phyloP scores from a whole-genome alignment of 2,888 invertebrate species.

The Yponomeuta cagnagella region DNA sequence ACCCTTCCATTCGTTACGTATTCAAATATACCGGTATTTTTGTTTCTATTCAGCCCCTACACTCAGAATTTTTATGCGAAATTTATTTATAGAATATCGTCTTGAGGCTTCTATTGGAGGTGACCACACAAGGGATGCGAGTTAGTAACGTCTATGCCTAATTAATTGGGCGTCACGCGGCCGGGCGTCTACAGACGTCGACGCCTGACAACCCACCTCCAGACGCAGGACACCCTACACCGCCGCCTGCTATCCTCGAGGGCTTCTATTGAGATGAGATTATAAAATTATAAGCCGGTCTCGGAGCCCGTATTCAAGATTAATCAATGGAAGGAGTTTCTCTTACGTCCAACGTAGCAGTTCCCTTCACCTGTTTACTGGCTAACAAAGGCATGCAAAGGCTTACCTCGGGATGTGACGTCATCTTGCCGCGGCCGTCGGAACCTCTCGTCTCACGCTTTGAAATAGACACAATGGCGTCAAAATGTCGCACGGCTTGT shows the following conservation, averaged over 20 bases:
- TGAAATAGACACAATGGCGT: slow-evolving; percentile 16
- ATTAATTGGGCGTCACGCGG: slow-evolving; percentile 56
- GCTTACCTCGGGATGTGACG: slow-evolving; percentile 11
- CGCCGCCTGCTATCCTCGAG: slow-evolving; percentile 11
- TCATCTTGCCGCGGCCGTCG: slow-evolving; percentile 20
- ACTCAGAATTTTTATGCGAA: neutral
- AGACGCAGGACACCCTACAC: slow-evolving; percentile 9
- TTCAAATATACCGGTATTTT: slow-evolving; percentile 71
- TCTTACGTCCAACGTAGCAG: neutral
- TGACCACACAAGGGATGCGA: slow-evolving; percentile 2
- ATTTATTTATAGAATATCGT: neutral
- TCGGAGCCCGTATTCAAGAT: neutral
- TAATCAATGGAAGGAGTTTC: neutral
- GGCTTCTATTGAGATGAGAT: slow-evolving; percentile 17
- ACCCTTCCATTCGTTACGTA: slow-evolving; percentile 72
- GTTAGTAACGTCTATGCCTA: slow-evolving; percentile 37
- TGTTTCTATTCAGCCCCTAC: slow-evolving; percentile 32
- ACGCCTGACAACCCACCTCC: slow-evolving; percentile 6
- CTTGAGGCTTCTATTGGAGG: neutral
- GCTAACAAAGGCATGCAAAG: neutral
- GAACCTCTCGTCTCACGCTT: slow-evolving; percentile 22
- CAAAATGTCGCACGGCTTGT: neutral
- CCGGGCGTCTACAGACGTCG: slow-evolving; percentile 25
- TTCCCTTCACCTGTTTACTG: neutral
- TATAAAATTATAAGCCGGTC: slow-evolving; percentile 17